phyloP scores from a whole-genome alignment of 2,113 vertebrate genomes.

The Bubo scandiacus region DNA sequence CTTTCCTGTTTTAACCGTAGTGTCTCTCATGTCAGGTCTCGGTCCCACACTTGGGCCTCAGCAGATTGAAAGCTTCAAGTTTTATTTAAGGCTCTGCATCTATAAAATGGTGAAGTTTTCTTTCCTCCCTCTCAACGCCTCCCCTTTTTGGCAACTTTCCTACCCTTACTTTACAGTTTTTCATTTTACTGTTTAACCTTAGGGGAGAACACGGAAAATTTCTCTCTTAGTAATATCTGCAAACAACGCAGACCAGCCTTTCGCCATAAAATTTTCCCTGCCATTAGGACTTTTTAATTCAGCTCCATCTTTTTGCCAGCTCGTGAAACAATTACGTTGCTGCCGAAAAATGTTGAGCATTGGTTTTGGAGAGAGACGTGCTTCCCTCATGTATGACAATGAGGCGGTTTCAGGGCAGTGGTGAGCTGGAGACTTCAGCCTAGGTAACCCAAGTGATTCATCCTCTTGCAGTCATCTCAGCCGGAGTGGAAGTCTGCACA shows the following conservation, averaged over 20 bases:
- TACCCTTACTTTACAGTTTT: conserved; percentile 35
- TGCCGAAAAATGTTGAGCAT: conserved; percentile 45
- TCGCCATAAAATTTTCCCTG: conserved; percentile 26
- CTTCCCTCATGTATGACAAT: background rate
- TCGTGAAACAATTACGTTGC: background rate
- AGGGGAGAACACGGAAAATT: background rate
- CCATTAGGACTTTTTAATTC: conserved; percentile 43
- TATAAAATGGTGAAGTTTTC: background rate
- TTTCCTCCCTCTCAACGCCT: conserved; percentile 19
- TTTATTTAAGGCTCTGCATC: conserved; percentile 31
- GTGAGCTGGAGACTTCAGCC: background rate
- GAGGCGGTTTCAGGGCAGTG: background rate
- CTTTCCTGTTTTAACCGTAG: background rate
- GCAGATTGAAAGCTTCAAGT: background rate
- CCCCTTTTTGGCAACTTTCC: conserved; percentile 44
- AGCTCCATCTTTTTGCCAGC: conserved; percentile 38
- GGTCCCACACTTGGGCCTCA: background rate
- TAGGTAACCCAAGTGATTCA: background rate
- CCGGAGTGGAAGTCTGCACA: background rate
- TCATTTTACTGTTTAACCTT: conserved; percentile 15
- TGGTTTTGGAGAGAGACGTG: background rate
- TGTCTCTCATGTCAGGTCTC: background rate
- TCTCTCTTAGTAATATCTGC: conserved; percentile 26
- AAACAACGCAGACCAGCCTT: conserved; percentile 7
- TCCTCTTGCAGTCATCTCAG: background rate